These are phyloP conservation scores for Amyelois transitella DNA, from an alignment of 1,140 invertebrate genomes.

Conservation along the genomic window DNA sequence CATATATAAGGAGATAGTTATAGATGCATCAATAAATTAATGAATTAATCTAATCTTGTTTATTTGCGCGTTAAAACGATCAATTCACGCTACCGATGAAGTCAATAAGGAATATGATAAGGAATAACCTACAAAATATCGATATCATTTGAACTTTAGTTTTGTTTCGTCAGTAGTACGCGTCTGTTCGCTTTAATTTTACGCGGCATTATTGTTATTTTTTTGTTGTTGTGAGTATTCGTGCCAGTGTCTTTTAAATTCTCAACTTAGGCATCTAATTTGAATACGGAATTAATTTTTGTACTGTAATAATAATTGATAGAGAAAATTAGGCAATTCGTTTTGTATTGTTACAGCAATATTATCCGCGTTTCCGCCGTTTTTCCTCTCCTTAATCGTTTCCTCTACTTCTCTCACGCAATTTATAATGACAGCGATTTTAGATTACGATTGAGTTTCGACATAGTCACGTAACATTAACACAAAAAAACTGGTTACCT, in stretches of 20 bases:
- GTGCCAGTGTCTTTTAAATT: background rate
- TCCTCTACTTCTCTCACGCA: slow-evolving; percentile 9
- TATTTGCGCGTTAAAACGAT: background rate
- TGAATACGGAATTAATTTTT: background rate
- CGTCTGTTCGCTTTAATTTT: background rate
- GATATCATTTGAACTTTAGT: background rate
- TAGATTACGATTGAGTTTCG: background rate
- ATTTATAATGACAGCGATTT: slow-evolving; percentile 3
- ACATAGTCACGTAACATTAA: slow-evolving; percentile 7
- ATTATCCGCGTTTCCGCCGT: background rate
- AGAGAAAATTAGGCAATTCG: background rate
- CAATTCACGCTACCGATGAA: too few relatives aligned
- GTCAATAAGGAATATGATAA: background rate
- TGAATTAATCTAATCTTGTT: background rate
- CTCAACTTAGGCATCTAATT: background rate
- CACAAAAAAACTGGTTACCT: slow-evolving; percentile 9
- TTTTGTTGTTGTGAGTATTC: background rate
- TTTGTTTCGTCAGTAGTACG: background rate
- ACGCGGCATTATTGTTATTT: background rate
- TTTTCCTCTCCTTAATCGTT: slow-evolving; percentile 7
- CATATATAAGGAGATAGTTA: background rate
- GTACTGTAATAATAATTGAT: background rate
- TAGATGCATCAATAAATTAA: background rate
- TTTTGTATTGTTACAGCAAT: slow-evolving; percentile 6
- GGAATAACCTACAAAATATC: slow-evolving; percentile 1